Percentiles rank a stretch among this genome's conserved stretches.
Conservation (phyloP, 2,888 invertebrate species). For the Argynnis bischoffii region DNA sequence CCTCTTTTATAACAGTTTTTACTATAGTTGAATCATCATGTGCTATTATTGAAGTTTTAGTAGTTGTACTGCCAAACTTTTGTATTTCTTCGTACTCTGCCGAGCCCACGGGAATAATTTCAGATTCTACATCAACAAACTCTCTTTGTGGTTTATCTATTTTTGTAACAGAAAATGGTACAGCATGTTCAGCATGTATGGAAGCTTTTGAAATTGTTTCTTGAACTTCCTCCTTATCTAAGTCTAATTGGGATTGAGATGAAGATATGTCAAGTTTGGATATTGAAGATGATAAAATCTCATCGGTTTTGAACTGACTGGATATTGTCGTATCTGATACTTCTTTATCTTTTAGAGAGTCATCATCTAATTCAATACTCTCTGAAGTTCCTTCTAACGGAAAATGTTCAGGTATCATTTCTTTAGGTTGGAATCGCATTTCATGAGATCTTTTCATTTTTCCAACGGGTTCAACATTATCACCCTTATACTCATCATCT, state of each 20-base stretch:
- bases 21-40: constrained; percentile 53
- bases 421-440: constrained; percentile 91
- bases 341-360: constrained; percentile 69
- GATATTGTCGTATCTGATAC: constrained; percentile 74
- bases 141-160: constrained; percentile 65
- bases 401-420: constrained; percentile 77
- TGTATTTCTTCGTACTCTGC: constrained; percentile 72
- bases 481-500: constrained; percentile 78
- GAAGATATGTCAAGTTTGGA: constrained; percentile 71
- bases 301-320: constrained; percentile 74
- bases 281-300: constrained; percentile 71
- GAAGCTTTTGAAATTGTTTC: constrained; percentile 55
- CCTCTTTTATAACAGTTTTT: constrained; percentile 51
- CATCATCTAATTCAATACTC: constrained; percentile 70
- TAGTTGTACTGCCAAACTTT: constrained; percentile 61
- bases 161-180: constrained; percentile 70
- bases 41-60: constrained; percentile 52
- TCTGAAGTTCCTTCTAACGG: constrained; percentile 68
- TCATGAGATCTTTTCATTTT: constrained; percentile 95
- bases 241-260: constrained; percentile 60
- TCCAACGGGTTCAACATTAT: constrained; percentile 81
- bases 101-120: constrained; percentile 75
- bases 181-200: constrained; percentile 53
- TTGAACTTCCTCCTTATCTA: constrained; percentile 55
- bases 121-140: constrained; percentile 76